Evolutionary conservation across 2,888 invertebrate species (phyloP).

Genomic region (Agrochola circellaris): DNA sequence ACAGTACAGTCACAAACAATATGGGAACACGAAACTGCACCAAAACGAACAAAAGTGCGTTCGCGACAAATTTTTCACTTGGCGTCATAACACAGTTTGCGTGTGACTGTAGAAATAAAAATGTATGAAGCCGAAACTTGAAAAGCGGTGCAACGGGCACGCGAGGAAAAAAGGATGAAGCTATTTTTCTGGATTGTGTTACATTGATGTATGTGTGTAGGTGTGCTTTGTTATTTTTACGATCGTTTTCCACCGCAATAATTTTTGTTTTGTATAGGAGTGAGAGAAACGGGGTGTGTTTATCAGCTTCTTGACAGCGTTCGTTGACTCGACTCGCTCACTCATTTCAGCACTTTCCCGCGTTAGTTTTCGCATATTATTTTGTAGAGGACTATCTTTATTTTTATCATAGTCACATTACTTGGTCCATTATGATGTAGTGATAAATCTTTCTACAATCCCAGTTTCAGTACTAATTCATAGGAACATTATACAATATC

Average conservation of each 20-base stretch:
- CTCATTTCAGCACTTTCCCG: slow-evolving; percentile 38
- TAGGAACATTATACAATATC: neutral
- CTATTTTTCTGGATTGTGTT: slow-evolving; percentile 64
- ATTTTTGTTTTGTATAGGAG: slow-evolving; percentile 39
- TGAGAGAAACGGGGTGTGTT: slow-evolving; percentile 29
- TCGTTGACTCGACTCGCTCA: slow-evolving; percentile 42
- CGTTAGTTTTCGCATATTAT: slow-evolving; percentile 1
- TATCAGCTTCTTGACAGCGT: slow-evolving; percentile 44
- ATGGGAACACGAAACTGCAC: slow-evolving; percentile 55
- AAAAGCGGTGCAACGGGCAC: slow-evolving; percentile 67
- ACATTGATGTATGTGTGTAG: slow-evolving; percentile 55
- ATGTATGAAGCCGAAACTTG: slow-evolving; percentile 65
- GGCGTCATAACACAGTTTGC: slow-evolving; percentile 77
- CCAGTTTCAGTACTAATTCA: neutral
- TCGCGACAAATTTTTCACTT: slow-evolving; percentile 81
- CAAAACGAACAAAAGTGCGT: slow-evolving; percentile 69
- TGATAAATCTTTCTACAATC: neutral
- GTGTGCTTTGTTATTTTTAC: slow-evolving; percentile 57
- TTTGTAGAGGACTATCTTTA: neutral
- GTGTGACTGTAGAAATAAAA: slow-evolving; percentile 72
- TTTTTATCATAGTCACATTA: neutral
- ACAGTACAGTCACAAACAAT: slow-evolving; percentile 56
- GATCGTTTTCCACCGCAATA: slow-evolving; percentile 42
- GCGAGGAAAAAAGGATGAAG: slow-evolving; percentile 62
- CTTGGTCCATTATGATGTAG: neutral